Evolutionary conservation across 2,113 vertebrate genomes (phyloP), one percentile per base, ranked within the genome.

Genomic region (Aix galericulata): DNA sequence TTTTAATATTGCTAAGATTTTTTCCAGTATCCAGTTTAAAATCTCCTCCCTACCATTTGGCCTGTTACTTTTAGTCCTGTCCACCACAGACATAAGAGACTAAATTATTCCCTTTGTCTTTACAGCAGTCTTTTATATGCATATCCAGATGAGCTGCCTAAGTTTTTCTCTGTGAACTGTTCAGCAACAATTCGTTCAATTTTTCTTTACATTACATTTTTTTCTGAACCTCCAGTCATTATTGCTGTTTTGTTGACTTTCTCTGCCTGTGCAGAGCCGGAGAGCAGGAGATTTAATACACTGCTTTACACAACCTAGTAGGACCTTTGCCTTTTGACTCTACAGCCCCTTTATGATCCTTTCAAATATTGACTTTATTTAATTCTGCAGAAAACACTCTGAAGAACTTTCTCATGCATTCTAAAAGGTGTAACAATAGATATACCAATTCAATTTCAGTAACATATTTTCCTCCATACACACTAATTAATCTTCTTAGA

Each of bases 361-460:
- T 88, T 81, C 22, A 88, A 71, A 83, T 31, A 53, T 12, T 26
- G 86, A 8, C 11, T 90, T 75, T 15, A 84, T 68, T 56, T 75
- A 22, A 32, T 74, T 71, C 56, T 88, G 95, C 56, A 78, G 32
- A 75, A 93, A 82, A 48, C 2, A 62, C 36, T 82, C 22, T 82
- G n/a, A 86, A 86, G 26, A 60, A 29, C 38, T 60, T 92, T 93
- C 8, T 73, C 13, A 52, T 72, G 42, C 73, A n/a, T 90, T 86
- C 71, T 82, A 38, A 42, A 90, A 58, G 16, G 7, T 38, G 7
- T 53, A 86, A 31, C 26, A 66, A 46, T 50, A 80, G 31, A 53
- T 73, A 56, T 1, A 31, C 5, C 46, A 71, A 88, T 80, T 86
- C 83, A 77, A 59, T 86, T 90, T 75, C 56, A 84, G 77, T 48